Percentiles rank a stretch among this genome's conserved stretches.
Evolutionary conservation across 2,797 vertebrate genomes (phyloP).

Genomic region (Loris lydekkerianus): DNA sequence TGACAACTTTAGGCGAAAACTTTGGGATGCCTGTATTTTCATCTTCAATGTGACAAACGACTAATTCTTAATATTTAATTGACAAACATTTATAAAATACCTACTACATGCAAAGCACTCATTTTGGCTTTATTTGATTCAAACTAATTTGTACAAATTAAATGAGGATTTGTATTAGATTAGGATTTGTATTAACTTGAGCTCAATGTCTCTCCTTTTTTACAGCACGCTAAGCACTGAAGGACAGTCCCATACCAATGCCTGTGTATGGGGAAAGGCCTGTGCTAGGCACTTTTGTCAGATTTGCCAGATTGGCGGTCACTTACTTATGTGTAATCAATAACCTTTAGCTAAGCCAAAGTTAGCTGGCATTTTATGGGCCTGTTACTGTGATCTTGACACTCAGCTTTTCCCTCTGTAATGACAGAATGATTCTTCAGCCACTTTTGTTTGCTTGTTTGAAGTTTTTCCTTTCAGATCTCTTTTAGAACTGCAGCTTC

Average conservation of each 20-base stretch:
- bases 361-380: background rate
- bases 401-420: background rate
- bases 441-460: background rate
- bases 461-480: constrained; percentile 17
- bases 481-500: constrained; percentile 2
- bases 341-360: constrained; percentile 23
- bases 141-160: background rate
- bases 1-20: no score
- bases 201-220: background rate
- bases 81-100: background rate
- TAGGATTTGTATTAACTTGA: background rate
- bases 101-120: background rate
- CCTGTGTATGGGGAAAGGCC: background rate
- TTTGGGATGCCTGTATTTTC: background rate
- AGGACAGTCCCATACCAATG: background rate
- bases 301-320: background rate
- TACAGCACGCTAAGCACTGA: background rate
- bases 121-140: background rate
- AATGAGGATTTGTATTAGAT: background rate
- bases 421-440: constrained; percentile 11
- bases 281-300: background rate
- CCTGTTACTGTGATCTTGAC: background rate
- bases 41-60: background rate
- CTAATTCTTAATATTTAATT: background rate
- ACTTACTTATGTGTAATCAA: constrained; percentile 6